A percentile compares a stretch with the other conserved stretches of the same genome.
Conservation (phyloP, 1,140 invertebrate species). For the Drosophila burlai region DNA sequence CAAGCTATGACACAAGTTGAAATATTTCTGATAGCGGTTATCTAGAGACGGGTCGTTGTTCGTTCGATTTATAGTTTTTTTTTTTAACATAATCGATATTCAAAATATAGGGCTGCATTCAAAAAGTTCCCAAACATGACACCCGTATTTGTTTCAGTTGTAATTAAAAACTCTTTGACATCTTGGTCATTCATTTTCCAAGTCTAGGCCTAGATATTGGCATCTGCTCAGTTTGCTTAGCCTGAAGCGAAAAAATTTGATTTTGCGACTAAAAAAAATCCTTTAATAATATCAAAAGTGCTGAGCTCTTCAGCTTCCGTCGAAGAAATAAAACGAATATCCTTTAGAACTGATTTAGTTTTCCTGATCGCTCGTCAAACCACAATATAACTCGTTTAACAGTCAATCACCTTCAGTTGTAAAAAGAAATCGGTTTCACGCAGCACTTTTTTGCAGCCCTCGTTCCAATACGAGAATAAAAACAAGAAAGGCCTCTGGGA, state of each 20-base stretch:
- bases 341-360: background rate
- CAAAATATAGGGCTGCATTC: background rate
- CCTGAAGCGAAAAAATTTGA: background rate
- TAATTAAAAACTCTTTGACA: background rate
- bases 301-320: background rate
- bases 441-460: conserved; percentile 24
- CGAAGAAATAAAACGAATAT: background rate
- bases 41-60: background rate
- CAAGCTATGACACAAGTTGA: no score
- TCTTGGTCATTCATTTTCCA: background rate
- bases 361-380: background rate
- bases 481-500: conserved; percentile 29
- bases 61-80: background rate
- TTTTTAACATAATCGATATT: background rate
- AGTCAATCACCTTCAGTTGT: conserved; percentile 1
- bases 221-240: background rate
- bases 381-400: background rate
- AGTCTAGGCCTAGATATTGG: background rate
- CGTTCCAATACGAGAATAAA: conserved; percentile 27
- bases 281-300: background rate
- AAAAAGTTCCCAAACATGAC: background rate
- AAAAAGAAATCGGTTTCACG: conserved; percentile 32
- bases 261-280: background rate
- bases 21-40: background rate
- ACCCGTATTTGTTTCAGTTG: no score